phyloP scores from a whole-genome alignment of 2,113 vertebrate species.

The Pseudolaguvia tuberculata region DNA sequence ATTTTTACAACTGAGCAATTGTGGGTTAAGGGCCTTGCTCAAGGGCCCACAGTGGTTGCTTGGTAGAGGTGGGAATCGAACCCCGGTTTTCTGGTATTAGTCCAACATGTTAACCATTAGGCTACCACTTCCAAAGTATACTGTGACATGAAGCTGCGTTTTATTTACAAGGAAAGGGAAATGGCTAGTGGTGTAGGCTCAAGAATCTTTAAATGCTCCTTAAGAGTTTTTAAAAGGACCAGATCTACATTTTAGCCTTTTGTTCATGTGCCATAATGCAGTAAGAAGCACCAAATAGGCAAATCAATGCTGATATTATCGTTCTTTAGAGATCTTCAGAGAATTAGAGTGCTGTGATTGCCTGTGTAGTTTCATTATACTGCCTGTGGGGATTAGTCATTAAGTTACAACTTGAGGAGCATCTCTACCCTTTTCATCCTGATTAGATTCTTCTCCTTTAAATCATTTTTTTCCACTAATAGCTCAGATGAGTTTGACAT shows the following conservation, averaged over 20 bases:
- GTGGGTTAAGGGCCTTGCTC: too few relatives aligned
- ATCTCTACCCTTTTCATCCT: slow-evolving; percentile 72
- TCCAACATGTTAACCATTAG: too few relatives aligned
- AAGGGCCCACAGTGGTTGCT: too few relatives aligned
- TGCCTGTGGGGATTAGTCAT: slow-evolving; percentile 36
- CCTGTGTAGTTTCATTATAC: slow-evolving; percentile 26
- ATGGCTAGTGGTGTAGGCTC: background rate
- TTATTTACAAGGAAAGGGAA: background rate
- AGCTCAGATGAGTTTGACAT: slow-evolving; percentile 65
- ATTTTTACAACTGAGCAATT: too few relatives aligned
- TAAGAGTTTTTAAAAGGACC: background rate
- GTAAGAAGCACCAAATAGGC: background rate
- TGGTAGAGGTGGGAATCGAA: too few relatives aligned
- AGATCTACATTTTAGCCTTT: background rate
- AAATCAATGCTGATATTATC: background rate
- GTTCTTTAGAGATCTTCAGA: background rate
- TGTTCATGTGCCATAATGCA: background rate
- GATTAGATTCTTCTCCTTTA: slow-evolving; percentile 61
- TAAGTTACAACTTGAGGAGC: slow-evolving; percentile 14
- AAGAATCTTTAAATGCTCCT: background rate
- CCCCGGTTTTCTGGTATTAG: too few relatives aligned
- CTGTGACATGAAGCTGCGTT: background rate
- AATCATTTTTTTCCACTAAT: slow-evolving; percentile 58
- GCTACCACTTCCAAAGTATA: too few relatives aligned
- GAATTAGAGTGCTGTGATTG: slow-evolving; percentile 31